Evolutionary conservation across 2,888 invertebrate species (phyloP).

Genomic region (Eledona agricola): DNA sequence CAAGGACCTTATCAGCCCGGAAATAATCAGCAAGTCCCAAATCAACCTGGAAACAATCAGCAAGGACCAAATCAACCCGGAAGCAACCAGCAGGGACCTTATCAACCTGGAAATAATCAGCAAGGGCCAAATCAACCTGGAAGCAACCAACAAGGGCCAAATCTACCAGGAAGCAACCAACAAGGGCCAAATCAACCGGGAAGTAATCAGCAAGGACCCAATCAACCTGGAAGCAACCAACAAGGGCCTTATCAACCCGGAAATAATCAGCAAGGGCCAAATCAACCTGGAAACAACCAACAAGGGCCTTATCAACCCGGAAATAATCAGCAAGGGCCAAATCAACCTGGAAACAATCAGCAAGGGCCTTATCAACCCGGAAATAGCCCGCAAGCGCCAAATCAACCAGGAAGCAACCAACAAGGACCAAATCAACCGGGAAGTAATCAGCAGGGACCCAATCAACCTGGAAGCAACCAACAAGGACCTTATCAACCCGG

Average conservation of each 20-base stretch:
- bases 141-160: constrained; percentile 35
- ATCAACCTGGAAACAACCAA: constrained; percentile 18
- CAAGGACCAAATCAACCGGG: constrained; percentile 30
- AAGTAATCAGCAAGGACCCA: constrained; percentile 23
- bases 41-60: constrained; percentile 9
- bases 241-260: constrained; percentile 33
- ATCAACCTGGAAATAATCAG: constrained; percentile 26
- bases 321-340: constrained; percentile 17
- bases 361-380: constrained; percentile 4
- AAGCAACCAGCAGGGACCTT: constrained; percentile 36
- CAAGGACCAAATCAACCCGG: constrained; percentile 33
- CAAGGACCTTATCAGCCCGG: constrained; percentile 30
- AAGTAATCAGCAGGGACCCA: constrained; percentile 30
- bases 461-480: constrained; percentile 24
- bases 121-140: constrained; percentile 34
- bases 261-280: constrained; percentile 18
- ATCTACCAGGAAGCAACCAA: constrained; percentile 54
- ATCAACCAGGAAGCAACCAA: constrained; percentile 13
- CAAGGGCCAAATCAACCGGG: constrained; percentile 49
- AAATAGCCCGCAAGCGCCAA: constrained; percentile 7
- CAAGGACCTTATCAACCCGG: constrained; percentile 8
- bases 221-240: constrained; percentile 16
- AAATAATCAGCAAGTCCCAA: constrained; percentile 31
- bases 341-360: constrained; percentile 30
- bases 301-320: constrained; percentile 33